A percentile compares a stretch with the other conserved stretches of the same genome.
Evolutionary conservation across 35 echinoderm and acorn worm genomes (phyloP).

Genomic region (Eucidaris tribuloides): DNA sequence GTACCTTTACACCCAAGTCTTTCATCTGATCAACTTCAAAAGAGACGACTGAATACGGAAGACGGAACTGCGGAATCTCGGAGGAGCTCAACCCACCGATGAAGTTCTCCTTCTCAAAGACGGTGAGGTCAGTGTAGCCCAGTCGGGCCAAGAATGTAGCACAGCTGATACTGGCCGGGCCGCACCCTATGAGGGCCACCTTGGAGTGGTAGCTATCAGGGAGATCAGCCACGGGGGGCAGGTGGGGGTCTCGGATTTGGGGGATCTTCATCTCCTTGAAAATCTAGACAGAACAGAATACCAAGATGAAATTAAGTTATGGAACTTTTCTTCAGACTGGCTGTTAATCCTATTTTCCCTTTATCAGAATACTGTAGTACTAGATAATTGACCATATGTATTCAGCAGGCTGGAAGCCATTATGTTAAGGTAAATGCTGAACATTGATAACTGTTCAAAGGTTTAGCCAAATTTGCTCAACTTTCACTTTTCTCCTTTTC

Average conservation of each 20-base stretch:
- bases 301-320: too few species aligned
- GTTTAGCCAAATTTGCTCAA: too few species aligned
- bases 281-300: constrained; percentile 46
- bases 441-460: too few species aligned
- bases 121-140: constrained; percentile 81
- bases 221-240: constrained; percentile 54
- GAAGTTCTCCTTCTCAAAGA: constrained; percentile 94
- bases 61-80: constrained; percentile 94
- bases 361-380: too few species aligned
- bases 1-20: constrained; percentile 95
- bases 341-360: too few species aligned
- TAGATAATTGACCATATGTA: too few species aligned
- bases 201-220: constrained; percentile 68
- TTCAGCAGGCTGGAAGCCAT: too few species aligned
- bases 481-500: too few species aligned
- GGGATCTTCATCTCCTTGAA: constrained; percentile 93
- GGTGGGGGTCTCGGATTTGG: constrained; percentile 75
- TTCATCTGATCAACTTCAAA: constrained; percentile 98
- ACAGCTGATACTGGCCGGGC: constrained; percentile 92
- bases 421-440: too few species aligned
- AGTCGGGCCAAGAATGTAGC: constrained; percentile 95
- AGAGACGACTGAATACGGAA: constrained; percentile 78
- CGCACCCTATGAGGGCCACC: constrained; percentile 90
- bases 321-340: too few species aligned
- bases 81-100: constrained; percentile 95